These are phyloP conservation scores for Gryon sp. DNA, from an alignment of 1,140 invertebrate genomes.

Conservation along the genomic window DNA sequence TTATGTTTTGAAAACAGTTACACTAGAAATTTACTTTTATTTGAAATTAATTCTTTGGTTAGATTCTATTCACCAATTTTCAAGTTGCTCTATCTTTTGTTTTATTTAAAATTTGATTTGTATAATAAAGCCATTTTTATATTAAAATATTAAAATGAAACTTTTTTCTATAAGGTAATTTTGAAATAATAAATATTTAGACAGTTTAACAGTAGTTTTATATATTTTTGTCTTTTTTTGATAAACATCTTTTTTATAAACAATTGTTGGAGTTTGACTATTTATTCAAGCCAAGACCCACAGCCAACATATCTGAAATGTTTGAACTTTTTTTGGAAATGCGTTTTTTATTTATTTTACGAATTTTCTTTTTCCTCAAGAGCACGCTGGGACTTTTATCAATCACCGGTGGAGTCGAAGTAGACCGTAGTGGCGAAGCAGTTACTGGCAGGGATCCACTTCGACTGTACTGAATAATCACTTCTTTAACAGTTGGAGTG, in stretches of 20 bases:
- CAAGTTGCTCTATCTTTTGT: too few species aligned
- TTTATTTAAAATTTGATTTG: too few species aligned
- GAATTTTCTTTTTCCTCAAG: conserved; percentile 38
- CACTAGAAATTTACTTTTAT: too few species aligned
- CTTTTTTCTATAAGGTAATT: not conserved
- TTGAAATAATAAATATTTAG: not conserved
- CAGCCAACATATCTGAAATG: conserved; percentile 24
- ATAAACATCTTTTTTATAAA: conserved; percentile 61
- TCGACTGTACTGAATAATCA: conserved; percentile 38
- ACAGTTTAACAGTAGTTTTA: conserved; percentile 14
- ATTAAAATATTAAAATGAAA: too few species aligned
- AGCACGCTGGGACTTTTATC: conserved; percentile 8
- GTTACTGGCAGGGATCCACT: conserved; percentile 6
- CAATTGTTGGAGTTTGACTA: conserved; percentile 32
- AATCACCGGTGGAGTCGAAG: conserved; percentile 2
- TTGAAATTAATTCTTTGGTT: too few species aligned
- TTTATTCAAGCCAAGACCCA: conserved; percentile 40
- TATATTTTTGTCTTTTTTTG: conserved; percentile 66
- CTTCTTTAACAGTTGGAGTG: conserved; percentile 32
- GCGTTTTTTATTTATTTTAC: conserved; percentile 44
- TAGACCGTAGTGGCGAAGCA: not conserved
- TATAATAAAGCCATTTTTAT: too few species aligned
- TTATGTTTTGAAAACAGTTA: too few species aligned
- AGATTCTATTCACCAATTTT: too few species aligned
- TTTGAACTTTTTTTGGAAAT: conserved; percentile 24